Evolutionary conservation across 1,140 invertebrate species (phyloP).

Genomic region (Hormaphis cornu): DNA sequence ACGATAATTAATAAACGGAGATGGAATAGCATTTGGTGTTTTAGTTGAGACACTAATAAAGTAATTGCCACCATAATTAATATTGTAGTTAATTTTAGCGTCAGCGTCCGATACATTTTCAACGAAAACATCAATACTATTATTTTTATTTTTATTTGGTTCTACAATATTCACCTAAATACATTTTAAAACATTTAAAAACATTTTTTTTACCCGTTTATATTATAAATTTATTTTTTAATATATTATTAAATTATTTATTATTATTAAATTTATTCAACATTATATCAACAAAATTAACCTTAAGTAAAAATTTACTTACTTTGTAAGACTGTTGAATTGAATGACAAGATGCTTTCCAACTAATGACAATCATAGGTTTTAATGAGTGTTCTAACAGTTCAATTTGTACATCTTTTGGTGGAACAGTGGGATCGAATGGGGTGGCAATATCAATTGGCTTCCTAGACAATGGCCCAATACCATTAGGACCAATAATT

Average conservation of each 20-base stretch:
- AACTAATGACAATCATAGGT: slow-evolving; percentile 44
- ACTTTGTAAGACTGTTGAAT: slow-evolving; percentile 51
- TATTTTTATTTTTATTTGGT: slow-evolving; percentile 49
- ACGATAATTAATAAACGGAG: slow-evolving; percentile 44
- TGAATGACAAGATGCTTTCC: slow-evolving; percentile 46
- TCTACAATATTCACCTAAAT: slow-evolving; percentile 40
- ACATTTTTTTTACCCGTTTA: no score
- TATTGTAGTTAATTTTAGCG: slow-evolving; percentile 41
- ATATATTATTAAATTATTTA: no score
- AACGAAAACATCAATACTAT: slow-evolving; percentile 3
- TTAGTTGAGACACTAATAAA: slow-evolving; percentile 48
- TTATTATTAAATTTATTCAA: neutral
- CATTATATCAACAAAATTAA: neutral
- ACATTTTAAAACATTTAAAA: neutral
- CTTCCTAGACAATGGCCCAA: slow-evolving; percentile 52
- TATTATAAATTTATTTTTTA: no score
- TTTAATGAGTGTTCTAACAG: slow-evolving; percentile 34
- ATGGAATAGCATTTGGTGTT: slow-evolving; percentile 43
- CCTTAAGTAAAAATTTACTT: slow-evolving; percentile 37
- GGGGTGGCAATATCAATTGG: slow-evolving; percentile 51
- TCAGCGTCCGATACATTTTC: neutral
- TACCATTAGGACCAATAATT: slow-evolving; percentile 51
- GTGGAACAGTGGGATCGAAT: slow-evolving; percentile 52
- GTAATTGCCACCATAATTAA: slow-evolving; percentile 56
- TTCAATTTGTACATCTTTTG: slow-evolving; percentile 47